Base-by-base conservation (phyloP, 1,140 invertebrate genomes). In the Zaprionus nigranus region DNA sequence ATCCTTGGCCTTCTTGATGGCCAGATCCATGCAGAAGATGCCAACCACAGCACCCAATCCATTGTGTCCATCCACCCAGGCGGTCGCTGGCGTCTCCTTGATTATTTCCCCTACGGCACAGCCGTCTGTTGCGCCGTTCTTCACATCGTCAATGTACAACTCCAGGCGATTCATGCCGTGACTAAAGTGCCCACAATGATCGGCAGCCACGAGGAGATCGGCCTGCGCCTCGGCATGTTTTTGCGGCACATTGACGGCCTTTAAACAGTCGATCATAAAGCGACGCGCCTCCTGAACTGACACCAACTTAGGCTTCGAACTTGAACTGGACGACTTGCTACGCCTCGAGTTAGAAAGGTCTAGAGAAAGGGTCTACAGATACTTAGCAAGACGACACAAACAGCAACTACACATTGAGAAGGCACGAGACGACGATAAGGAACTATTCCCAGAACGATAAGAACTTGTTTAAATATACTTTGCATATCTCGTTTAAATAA, bases 131-230 rank as follows among this genome's bases (percentile, higher is more conserved):
- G 82, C 93, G 49, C 92, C 94, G 2, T 87, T 93, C 49, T 93
- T 61, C 40, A 96, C 94, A 75, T 96, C 95, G 67, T 95, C 94
- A 9, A 96, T 93, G 90, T 96, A 96, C 93, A 95, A 94, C 75
- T 95, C 96, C 67, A 99, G 93, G 86, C 98, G 94, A 92, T 98
- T 99, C 78, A 99, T 94, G 38, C 98, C 98, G 93, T 99, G 98
- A 81, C 97, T 98, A 82, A 96, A 98, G 92, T 99, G 97, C 5
- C 98, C 98, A 36, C 97, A 93, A 78, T 96, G 95, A 93, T 99
- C 98, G 26, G 97, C 97, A 53, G 95, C 95, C 58, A 97, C 94
- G 13, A 99, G 93, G 54, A 98, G 94, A 76, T 97, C 95, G 0
- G 96, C 97, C 66, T 98, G 94, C 24, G 94, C 93, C 15, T 93